phyloP scores from a whole-genome alignment of 2,888 invertebrate genomes.

The Serrognathus titanus region DNA sequence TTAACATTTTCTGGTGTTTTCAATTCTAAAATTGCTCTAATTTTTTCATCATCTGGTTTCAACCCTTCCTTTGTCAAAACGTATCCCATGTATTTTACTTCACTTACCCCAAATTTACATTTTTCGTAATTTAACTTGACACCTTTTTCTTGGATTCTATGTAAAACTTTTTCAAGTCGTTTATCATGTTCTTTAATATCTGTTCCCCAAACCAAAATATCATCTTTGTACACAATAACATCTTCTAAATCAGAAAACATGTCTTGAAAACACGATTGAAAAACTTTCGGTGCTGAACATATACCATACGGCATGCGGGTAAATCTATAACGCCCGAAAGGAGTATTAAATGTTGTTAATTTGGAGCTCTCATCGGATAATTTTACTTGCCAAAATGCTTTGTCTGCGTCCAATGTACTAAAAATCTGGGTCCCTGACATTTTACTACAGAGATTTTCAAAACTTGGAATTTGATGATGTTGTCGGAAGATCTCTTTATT shows the following conservation, averaged over 20 bases:
- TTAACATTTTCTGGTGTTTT: constrained; percentile 11
- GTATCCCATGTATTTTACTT: constrained; percentile 22
- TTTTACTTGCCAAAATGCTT: constrained; percentile 2
- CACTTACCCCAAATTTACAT: constrained; percentile 13
- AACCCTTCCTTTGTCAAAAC: constrained; percentile 3
- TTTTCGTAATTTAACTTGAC: constrained; percentile 22
- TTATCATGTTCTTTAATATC: constrained; percentile 15
- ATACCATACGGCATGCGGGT: constrained; percentile 6
- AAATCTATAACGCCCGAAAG: background rate
- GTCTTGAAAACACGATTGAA: background rate
- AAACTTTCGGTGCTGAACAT: constrained; percentile 2
- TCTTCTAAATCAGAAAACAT: background rate
- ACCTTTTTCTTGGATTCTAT: constrained; percentile 10
- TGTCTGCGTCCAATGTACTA: background rate
- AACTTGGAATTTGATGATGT: too few species aligned
- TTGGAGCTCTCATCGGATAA: constrained; percentile 1
- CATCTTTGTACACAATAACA: constrained; percentile 2
- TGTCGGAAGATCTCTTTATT: too few species aligned
- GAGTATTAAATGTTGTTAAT: background rate
- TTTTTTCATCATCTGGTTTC: constrained; percentile 14
- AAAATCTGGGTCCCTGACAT: too few species aligned
- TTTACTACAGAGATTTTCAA: too few species aligned
- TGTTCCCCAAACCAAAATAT: constrained; percentile 6
- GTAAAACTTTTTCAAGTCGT: constrained; percentile 15
- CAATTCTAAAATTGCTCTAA: constrained; percentile 17